Percentiles rank a stretch among this genome's conserved stretches.
Evolutionary conservation across 2,888 invertebrate species (phyloP).

Genomic region (Yponomeuta malinellus): DNA sequence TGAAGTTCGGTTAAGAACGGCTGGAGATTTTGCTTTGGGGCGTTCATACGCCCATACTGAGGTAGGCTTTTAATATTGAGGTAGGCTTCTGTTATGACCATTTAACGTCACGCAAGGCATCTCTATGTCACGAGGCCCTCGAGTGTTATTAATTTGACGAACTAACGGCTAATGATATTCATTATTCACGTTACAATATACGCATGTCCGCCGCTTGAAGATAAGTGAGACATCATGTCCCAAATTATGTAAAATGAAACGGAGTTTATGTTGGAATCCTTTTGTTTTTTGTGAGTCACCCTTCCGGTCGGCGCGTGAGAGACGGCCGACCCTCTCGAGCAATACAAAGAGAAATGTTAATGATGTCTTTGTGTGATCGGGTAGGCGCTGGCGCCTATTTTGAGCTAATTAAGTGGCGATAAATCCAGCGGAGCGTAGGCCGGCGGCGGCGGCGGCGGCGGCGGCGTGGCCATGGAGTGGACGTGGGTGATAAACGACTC

Average conservation of each 20-base stretch:
- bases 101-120: not conserved
- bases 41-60: no score
- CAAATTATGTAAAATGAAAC: not conserved
- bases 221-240: not conserved
- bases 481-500: slow-evolving; percentile 7
- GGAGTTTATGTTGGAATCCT: not conserved
- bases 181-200: not conserved
- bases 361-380: slow-evolving; percentile 1
- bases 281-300: not conserved
- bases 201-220: not conserved
- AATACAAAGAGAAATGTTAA: not conserved
- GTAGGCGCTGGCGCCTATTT: not conserved
- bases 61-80: not conserved
- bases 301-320: not conserved
- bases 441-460: slow-evolving; percentile 1
- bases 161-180: not conserved
- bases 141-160: not conserved
- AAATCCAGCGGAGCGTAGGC: not conserved
- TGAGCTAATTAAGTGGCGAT: slow-evolving; percentile 3
- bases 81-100: not conserved
- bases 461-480: not conserved
- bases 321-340: not conserved
- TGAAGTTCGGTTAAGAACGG: no score
- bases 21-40: no score
- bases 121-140: not conserved